These are phyloP conservation scores for Urosaurus nigricauda DNA, from an alignment of 2,797 vertebrate species.

Conservation along the genomic window DNA sequence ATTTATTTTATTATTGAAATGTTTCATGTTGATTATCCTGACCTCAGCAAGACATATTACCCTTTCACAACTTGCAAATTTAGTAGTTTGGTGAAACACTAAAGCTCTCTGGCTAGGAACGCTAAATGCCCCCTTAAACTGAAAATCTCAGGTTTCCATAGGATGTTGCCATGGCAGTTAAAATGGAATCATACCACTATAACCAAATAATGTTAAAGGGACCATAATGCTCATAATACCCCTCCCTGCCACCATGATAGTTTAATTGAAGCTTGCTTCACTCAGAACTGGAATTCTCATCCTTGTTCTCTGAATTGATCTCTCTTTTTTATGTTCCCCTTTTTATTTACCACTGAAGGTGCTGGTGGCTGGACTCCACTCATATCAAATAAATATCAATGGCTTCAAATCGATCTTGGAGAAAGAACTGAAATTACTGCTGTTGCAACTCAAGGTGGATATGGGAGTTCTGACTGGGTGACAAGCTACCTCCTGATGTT, in stretches of 20 bases:
- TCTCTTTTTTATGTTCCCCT: background rate
- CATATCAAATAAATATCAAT: conserved; percentile 86
- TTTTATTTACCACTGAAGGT: conserved; percentile 74
- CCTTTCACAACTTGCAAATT: background rate
- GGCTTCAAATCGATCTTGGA: conserved; percentile 88
- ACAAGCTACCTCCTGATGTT: conserved; percentile 88
- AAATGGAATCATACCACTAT: too few relatives aligned
- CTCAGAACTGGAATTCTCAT: background rate
- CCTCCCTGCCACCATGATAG: background rate
- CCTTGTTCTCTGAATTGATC: conserved; percentile 13
- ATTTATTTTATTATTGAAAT: background rate
- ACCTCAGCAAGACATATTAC: background rate
- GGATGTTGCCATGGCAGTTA: too few relatives aligned
- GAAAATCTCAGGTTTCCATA: too few relatives aligned
- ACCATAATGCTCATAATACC: background rate
- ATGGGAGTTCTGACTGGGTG: conserved; percentile 90
- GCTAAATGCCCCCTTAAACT: too few relatives aligned
- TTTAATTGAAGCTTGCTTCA: background rate
- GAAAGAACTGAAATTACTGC: conserved; percentile 86
- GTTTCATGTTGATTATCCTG: background rate
- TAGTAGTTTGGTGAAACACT: too few relatives aligned
- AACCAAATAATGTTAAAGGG: too few relatives aligned
- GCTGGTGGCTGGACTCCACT: conserved; percentile 90
- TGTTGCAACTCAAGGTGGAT: conserved; percentile 88
- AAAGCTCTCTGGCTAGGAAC: too few relatives aligned